Conservation (phyloP, 2,797 vertebrate genomes). For the Chloroceryle amazona region DNA sequence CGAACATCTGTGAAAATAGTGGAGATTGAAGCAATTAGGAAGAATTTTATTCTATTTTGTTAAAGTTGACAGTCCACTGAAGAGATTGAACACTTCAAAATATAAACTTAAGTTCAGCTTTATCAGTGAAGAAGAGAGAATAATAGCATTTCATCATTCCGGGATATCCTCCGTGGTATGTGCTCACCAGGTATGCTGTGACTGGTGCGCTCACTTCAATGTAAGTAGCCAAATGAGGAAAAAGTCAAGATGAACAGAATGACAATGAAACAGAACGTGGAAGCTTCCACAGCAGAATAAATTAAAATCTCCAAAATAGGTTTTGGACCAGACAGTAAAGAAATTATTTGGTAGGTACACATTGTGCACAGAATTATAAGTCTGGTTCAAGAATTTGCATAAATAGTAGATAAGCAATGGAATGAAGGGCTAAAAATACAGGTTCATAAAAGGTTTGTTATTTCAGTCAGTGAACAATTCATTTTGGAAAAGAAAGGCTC, state of each 20-base stretch:
- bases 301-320: background rate
- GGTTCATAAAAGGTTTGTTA: background rate
- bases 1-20: background rate
- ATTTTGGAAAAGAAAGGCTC: background rate
- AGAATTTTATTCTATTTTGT: background rate
- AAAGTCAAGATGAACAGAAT: background rate
- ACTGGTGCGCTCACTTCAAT: background rate
- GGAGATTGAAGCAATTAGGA: background rate
- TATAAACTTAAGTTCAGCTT: fast-evolving
- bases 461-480: constrained; percentile 2
- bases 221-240: background rate
- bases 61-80: background rate
- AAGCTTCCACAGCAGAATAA: background rate
- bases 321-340: background rate
- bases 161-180: background rate
- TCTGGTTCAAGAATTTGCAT: background rate
- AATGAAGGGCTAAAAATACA: background rate
- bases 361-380: background rate
- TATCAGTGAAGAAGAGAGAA: background rate
- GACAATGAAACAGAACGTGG: background rate
- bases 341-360: background rate
- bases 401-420: background rate
- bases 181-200: background rate
- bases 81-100: background rate
- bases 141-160: background rate